Percentiles rank a stretch among this genome's conserved stretches.
Conservation (phyloP, 2,888 invertebrate species). For the Pseudolycoriella hygida region DNA sequence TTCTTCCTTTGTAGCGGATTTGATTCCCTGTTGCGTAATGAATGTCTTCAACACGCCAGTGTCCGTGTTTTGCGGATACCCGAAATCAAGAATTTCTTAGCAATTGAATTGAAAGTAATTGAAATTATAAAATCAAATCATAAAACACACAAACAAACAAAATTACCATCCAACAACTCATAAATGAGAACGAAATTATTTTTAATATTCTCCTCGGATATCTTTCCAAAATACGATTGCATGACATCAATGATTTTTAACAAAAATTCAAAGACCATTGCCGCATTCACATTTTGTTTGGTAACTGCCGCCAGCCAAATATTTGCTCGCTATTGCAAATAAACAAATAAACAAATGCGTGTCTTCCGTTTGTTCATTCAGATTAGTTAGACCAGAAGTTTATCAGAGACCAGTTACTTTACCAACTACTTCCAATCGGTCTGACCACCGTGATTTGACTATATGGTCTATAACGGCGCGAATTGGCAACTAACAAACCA, state of each 20-base stretch:
- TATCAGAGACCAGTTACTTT: too few relatives aligned
- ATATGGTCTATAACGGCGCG: too few relatives aligned
- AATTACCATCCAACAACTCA: constrained; percentile 83
- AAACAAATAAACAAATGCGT: constrained; percentile 1
- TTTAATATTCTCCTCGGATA: constrained; percentile 99
- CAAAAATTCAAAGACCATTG: constrained; percentile 99
- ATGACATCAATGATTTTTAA: constrained; percentile 96
- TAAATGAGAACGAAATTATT: constrained; percentile 99
- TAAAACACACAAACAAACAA: background rate
- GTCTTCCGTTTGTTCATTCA: background rate
- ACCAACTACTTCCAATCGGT: too few relatives aligned
- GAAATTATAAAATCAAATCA: constrained; percentile 2
- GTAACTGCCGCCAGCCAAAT: constrained; percentile 99
- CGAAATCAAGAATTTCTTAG: constrained; percentile 95
- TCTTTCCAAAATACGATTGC: constrained; percentile 99
- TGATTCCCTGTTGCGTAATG: constrained; percentile 98
- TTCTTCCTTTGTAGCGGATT: constrained; percentile 97
- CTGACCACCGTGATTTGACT: too few relatives aligned
- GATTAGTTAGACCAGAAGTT: too few relatives aligned
- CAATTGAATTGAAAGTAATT: background rate
- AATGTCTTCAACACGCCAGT: constrained; percentile 98
- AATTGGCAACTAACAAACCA: too few relatives aligned
- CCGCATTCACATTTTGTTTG: constrained; percentile 99
- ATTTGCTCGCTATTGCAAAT: constrained; percentile 60
- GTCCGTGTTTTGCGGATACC: constrained; percentile 99